Evolutionary conservation across 1,140 invertebrate genomes (phyloP), one percentile per base, ranked within the genome.

Genomic region (Drosophila navojoa): DNA sequence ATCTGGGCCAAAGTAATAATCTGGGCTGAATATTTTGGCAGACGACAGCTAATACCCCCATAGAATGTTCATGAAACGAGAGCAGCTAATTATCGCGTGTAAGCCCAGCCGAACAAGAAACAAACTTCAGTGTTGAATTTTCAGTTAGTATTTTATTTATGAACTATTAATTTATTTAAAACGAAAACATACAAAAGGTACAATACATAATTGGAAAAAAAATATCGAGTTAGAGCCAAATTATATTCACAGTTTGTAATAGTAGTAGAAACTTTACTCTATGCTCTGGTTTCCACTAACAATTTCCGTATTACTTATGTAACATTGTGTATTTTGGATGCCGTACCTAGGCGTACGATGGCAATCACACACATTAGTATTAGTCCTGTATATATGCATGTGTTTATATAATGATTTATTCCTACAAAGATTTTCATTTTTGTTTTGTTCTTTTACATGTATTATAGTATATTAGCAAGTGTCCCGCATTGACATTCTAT

Each of bases 121-220:
- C 10, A 57, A 42, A 44, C 13, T 25, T 7, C 25, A 4, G 15
- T 42, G 42, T 44, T 15, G 27, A 52, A 25, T 61, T 69, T 68
- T 61, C 60, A 60, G 15, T 64, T 62, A 50, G 47, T 78, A 67
- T 64, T 72, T 66, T 81, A 81, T 62, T 81, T 40, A 77, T 81
- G 69, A 73, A 69, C 57, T 81, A 81, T 77, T 67, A 66, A 75
- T 75, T 81, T 70, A 75, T 32, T 71, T 50, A 53, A 75, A 79
- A 81, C 54, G 25, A 77, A 77, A 81, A 77, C 29, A 60, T 81
- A 75, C 42, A 75, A 77, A 81, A 71, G 49, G 32, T 81, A 77
- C 52, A 66, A 57, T 63, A 81, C 79, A 81, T 75, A 75, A 74
- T 71, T 71, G 40, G 35, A 62, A 67, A 60, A 58, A 40, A 11